These are phyloP conservation scores for Diabrotica balteata DNA, from an alignment of 2,888 invertebrate genomes.

Conservation along the genomic window DNA sequence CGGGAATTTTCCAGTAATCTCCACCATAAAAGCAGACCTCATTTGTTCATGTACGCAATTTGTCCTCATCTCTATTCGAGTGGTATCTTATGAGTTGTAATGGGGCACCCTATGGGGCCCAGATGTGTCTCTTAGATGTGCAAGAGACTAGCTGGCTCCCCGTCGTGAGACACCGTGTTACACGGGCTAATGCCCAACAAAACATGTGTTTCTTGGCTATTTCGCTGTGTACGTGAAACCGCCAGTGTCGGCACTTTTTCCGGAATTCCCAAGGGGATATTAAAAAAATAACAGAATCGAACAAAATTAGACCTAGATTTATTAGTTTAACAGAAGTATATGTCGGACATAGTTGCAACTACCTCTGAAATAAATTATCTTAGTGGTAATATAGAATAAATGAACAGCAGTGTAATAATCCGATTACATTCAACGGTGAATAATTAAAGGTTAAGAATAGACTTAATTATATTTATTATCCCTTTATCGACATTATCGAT, in stretches of 20 bases:
- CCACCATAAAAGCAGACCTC: conserved; percentile 12
- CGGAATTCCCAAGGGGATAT: background rate
- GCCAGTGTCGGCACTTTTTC: conserved; percentile 13
- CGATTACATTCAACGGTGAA: no score
- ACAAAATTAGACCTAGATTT: no score
- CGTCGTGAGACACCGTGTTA: conserved; percentile 54
- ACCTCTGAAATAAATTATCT: no score
- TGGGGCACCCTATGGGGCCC: conserved; percentile 47
- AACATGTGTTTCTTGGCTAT: conserved; percentile 47
- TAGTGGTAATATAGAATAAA: no score
- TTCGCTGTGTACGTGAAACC: conserved; percentile 25
- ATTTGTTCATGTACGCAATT: conserved; percentile 26
- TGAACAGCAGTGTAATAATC: no score
- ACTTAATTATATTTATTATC: no score
- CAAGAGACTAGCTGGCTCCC: conserved; percentile 42
- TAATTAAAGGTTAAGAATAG: no score
- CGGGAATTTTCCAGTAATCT: background rate
- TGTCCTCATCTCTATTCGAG: conserved; percentile 23
- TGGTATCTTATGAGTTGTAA: conserved; percentile 22
- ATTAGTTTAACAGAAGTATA: no score
- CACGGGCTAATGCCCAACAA: conserved; percentile 48
- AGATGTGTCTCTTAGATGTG: conserved; percentile 50
- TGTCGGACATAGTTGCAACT: no score
- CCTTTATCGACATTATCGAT: no score
- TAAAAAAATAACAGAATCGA: no score